A percentile compares a stretch with the other conserved stretches of the same genome.
These are phyloP conservation scores for Spilosoma lubricipeda DNA, from an alignment of 2,888 invertebrate species.

Conservation along the genomic window DNA sequence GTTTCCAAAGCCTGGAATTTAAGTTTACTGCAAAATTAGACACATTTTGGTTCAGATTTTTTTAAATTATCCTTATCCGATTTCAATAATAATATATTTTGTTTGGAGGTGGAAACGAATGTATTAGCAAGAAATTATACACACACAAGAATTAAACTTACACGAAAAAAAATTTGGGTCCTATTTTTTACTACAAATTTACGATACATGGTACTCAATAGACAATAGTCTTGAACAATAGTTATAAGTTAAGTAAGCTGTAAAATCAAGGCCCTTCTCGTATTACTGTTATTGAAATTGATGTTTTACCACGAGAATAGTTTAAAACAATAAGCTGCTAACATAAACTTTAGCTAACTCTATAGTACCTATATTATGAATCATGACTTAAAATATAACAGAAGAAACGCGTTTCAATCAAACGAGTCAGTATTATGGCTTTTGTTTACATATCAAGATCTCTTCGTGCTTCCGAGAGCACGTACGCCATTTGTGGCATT, in stretches of 20 bases:
- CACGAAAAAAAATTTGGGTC: too few relatives aligned
- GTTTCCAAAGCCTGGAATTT: too few relatives aligned
- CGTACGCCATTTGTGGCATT: slow-evolving; percentile 13
- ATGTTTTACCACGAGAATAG: neutral
- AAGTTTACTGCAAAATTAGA: too few relatives aligned
- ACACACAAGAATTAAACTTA: too few relatives aligned
- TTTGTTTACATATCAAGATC: slow-evolving; percentile 15
- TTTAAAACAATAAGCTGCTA: neutral
- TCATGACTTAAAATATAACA: slow-evolving; percentile 7
- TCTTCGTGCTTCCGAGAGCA: slow-evolving; percentile 12
- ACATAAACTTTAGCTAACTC: neutral
- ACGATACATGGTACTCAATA: neutral
- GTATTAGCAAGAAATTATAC: too few relatives aligned
- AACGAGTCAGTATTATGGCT: slow-evolving; percentile 2
- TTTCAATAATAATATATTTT: too few relatives aligned
- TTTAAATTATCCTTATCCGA: too few relatives aligned
- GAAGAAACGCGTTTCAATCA: slow-evolving; percentile 11
- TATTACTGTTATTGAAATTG: neutral
- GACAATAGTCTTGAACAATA: neutral
- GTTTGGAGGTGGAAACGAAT: too few relatives aligned
- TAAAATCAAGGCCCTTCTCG: neutral
- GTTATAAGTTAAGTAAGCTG: neutral
- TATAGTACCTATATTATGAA: neutral
- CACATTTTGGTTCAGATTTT: too few relatives aligned
- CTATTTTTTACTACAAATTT: too few relatives aligned